These are phyloP conservation scores for Drosophila sp. DNA, from an alignment of 1,140 invertebrate genomes.

Conservation along the genomic window DNA sequence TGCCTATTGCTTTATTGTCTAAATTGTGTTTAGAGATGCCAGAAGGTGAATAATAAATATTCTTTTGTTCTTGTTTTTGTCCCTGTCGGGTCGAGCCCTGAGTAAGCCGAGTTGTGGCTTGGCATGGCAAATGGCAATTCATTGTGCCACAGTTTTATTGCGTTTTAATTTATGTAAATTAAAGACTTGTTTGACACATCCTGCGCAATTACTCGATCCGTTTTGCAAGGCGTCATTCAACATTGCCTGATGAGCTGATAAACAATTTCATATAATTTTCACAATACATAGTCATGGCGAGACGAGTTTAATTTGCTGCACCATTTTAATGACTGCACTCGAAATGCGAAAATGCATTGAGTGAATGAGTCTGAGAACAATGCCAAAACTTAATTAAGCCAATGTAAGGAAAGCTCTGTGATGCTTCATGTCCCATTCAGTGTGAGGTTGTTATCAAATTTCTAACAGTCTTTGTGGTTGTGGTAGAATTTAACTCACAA, in stretches of 20 bases:
- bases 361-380: not conserved
- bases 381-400: slow-evolving; percentile 1
- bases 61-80: not conserved
- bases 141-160: slow-evolving; percentile 52
- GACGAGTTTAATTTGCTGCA: slow-evolving; percentile 5
- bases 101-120: not conserved
- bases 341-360: not conserved
- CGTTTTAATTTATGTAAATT: slow-evolving; percentile 67
- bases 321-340: slow-evolving; percentile 2
- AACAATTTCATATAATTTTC: not conserved
- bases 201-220: slow-evolving; percentile 7
- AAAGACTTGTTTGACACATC: slow-evolving; percentile 42
- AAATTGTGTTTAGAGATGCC: slow-evolving; percentile 10
- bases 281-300: not conserved
- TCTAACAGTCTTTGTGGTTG: not conserved
- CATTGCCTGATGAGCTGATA: slow-evolving; percentile 3
- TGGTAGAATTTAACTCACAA: too few relatives aligned
- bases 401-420: not conserved
- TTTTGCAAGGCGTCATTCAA: not conserved
- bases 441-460: not conserved
- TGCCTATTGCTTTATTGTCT: slow-evolving; percentile 21
- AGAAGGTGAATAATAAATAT: slow-evolving; percentile 14
- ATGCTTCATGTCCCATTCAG: not conserved
- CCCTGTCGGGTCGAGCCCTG: too few relatives aligned
- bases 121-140: slow-evolving; percentile 55